Evolutionary conservation across 2,888 invertebrate genomes (phyloP).

Genomic region (Plebejus argus): DNA sequence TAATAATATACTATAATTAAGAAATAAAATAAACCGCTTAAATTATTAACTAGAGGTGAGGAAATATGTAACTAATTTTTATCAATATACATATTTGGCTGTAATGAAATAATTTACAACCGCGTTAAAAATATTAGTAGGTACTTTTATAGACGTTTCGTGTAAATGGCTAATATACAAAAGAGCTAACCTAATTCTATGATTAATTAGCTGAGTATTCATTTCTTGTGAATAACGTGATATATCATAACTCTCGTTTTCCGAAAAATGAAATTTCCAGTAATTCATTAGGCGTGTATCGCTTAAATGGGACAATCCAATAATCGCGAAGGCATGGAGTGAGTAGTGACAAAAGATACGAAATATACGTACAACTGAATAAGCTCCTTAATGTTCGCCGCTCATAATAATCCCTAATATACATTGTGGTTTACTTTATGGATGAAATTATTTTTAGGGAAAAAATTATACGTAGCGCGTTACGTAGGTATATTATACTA

Average conservation of each 20-base stretch:
- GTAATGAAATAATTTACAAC: not conserved
- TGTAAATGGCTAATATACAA: constrained; percentile 14
- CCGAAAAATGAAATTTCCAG: not conserved
- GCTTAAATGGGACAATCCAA: not conserved
- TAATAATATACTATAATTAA: not conserved
- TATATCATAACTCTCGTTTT: constrained; percentile 1
- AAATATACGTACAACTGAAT: not conserved
- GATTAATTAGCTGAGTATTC: constrained; percentile 6
- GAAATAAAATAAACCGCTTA: not conserved
- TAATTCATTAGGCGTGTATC: not conserved
- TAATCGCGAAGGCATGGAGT: not conserved
- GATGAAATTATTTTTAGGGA: no score
- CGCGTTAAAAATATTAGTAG: constrained; percentile 13
- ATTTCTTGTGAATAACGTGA: constrained; percentile 8
- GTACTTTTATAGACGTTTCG: not conserved
- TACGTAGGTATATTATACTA: no score
- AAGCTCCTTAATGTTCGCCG: not conserved
- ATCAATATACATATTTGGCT: not conserved
- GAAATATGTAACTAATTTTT: not conserved
- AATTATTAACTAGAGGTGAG: not conserved
- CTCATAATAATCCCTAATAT: not conserved
- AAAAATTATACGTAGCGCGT: no score
- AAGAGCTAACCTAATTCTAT: constrained; percentile 1
- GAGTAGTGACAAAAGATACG: not conserved
- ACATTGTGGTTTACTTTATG: not conserved